Conservation (phyloP, 2,888 invertebrate species). For the Thereva nobilitata region DNA sequence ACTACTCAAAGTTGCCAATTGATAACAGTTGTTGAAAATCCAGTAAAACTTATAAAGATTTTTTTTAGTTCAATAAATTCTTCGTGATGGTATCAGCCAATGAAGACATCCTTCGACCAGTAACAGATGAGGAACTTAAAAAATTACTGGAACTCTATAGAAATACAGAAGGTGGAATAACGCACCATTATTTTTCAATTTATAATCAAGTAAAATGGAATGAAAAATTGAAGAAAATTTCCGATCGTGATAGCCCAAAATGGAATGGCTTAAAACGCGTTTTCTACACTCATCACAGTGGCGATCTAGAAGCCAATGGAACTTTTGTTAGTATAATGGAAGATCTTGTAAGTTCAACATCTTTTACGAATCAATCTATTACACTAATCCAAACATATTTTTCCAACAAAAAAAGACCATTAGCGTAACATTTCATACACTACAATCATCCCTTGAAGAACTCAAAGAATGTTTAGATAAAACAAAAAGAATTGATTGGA, state of each 20-base stretch:
- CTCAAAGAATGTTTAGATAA: slow-evolving; percentile 48
- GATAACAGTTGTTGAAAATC: no score
- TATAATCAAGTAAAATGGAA: slow-evolving; percentile 53
- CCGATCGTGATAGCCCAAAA: slow-evolving; percentile 25
- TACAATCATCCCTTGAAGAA: slow-evolving; percentile 47
- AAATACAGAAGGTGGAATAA: no score
- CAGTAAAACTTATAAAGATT: no score
- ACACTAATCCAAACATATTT: slow-evolving; percentile 43
- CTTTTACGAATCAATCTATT: neutral
- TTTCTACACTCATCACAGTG: slow-evolving; percentile 49
- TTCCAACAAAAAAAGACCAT: neutral
- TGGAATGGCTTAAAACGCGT: slow-evolving; percentile 48
- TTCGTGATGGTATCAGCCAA: no score
- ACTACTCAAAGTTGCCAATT: no score
- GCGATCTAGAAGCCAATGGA: slow-evolving; percentile 48
- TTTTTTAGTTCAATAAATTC: no score
- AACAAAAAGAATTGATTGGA: slow-evolving; percentile 50
- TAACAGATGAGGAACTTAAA: no score
- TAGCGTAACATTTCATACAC: slow-evolving; percentile 51
- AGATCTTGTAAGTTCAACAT: slow-evolving; percentile 44
- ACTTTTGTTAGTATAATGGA: slow-evolving; percentile 52
- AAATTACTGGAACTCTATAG: no score
- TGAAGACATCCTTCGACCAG: no score
- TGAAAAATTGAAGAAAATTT: slow-evolving; percentile 43
- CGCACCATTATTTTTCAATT: slow-evolving; percentile 49